A percentile compares a stretch with the other conserved stretches of the same genome.
phyloP scores from a whole-genome alignment of 2,797 vertebrate genomes.

The Setipinna tenuifilis region DNA sequence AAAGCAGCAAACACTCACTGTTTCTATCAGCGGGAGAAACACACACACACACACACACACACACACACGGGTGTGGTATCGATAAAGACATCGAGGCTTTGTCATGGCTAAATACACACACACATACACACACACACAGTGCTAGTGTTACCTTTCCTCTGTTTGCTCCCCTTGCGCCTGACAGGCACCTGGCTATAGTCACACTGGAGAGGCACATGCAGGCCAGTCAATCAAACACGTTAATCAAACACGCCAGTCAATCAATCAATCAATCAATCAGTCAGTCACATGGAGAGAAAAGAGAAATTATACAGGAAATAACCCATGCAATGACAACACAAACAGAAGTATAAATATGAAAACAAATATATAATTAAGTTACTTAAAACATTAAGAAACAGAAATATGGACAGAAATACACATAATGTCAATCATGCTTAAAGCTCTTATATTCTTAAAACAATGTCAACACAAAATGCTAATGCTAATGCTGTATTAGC shows the following conservation, averaged over 20 bases:
- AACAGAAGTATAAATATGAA: constrained; percentile 26
- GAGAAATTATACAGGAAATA: neutral
- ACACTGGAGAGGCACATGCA: constrained; percentile 79
- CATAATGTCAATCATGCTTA: neutral
- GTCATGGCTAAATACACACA: no score
- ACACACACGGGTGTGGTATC: no score
- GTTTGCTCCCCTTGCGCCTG: constrained; percentile 73
- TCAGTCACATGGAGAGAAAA: neutral
- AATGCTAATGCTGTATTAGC: neutral
- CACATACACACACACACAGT: no score
- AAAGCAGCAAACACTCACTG: neutral
- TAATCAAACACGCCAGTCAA: neutral
- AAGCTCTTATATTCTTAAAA: neutral
- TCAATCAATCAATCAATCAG: neutral
- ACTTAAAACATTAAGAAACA: constrained; percentile 6
- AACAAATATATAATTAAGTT: neutral
- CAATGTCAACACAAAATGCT: neutral
- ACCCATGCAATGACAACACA: constrained; percentile 8
- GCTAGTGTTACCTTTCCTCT: constrained; percentile 75
- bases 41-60: neutral
- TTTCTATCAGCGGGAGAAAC: neutral
- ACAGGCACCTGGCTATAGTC: constrained; percentile 78
- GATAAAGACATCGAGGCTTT: no score
- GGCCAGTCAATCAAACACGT: constrained; percentile 34
- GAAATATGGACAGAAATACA: neutral